A percentile compares a stretch with the other conserved stretches of the same genome.
phyloP scores from a whole-genome alignment of 2,888 invertebrate species.

The Tinea semifulvella region DNA sequence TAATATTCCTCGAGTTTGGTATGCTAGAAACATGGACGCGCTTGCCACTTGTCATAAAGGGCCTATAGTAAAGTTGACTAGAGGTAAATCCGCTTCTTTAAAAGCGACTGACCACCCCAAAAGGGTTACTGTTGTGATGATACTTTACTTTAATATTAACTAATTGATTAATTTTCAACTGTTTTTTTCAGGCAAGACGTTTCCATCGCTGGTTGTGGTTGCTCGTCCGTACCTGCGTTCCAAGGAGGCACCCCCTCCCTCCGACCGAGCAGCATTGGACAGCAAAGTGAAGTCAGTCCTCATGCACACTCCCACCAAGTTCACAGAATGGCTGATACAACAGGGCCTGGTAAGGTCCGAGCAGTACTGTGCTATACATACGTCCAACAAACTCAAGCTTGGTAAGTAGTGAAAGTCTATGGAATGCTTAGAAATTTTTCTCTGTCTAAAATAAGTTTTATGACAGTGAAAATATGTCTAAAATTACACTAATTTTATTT shows the following conservation, averaged over 20 bases:
- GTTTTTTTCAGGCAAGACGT: conserved; percentile 73
- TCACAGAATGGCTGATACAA: conserved; percentile 90
- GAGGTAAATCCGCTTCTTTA: no score
- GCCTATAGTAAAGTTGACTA: no score
- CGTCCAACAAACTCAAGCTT: conserved; percentile 75
- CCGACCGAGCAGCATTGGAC: conserved; percentile 73
- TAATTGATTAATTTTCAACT: background rate
- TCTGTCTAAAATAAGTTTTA: no score
- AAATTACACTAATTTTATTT: no score
- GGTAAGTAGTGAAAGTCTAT: conserved; percentile 60
- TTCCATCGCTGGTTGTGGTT: conserved; percentile 85
- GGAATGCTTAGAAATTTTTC: no score
- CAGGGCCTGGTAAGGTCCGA: conserved; percentile 83
- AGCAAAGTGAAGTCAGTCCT: conserved; percentile 83
- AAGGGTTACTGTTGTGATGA: no score
- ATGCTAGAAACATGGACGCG: no score
- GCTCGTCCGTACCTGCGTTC: conserved; percentile 81
- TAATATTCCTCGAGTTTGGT: no score
- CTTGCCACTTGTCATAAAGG: no score
- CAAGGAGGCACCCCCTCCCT: conserved; percentile 66
- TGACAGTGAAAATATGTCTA: no score
- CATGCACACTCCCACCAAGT: conserved; percentile 83
- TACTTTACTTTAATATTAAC: no score
- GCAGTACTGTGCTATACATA: conserved; percentile 78
- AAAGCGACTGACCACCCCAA: no score